A percentile compares a stretch with the other conserved stretches of the same genome.
These are phyloP conservation scores for Sepiola atlantica DNA, from an alignment of 2,888 invertebrate species.

Conservation along the genomic window DNA sequence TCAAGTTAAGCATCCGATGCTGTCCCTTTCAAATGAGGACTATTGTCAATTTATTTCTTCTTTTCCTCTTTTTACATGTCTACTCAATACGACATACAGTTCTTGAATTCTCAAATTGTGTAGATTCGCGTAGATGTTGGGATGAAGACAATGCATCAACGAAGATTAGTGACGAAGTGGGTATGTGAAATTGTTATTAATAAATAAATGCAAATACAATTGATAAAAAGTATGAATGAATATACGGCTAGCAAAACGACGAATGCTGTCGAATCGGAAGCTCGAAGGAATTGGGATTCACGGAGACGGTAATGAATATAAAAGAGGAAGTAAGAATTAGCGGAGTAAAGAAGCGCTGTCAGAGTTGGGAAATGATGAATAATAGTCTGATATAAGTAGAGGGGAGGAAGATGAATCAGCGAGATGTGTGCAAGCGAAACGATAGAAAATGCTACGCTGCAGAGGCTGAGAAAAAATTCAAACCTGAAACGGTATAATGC, in stretches of 20 bases:
- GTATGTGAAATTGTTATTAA: background rate
- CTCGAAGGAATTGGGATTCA: background rate
- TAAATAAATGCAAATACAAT: background rate
- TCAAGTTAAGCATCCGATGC: background rate
- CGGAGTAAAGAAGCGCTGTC: background rate
- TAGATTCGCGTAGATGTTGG: background rate
- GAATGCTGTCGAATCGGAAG: background rate
- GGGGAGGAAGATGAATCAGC: background rate
- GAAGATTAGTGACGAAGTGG: background rate
- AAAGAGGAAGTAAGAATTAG: constrained; percentile 24
- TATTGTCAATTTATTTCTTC: background rate
- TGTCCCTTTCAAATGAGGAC: background rate
- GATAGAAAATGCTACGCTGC: background rate
- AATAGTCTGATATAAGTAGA: background rate
- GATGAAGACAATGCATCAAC: background rate
- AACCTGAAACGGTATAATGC: too few relatives aligned
- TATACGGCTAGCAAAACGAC: background rate
- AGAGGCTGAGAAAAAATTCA: too few relatives aligned
- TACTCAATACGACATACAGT: background rate
- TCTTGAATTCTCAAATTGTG: background rate
- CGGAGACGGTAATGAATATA: background rate
- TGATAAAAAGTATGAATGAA: too few relatives aligned
- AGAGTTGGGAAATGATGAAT: constrained; percentile 1
- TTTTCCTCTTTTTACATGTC: too few relatives aligned
- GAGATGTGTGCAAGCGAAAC: background rate